Conservation (phyloP, 2,113 vertebrate species). For the Eubucco bourcierii region DNA sequence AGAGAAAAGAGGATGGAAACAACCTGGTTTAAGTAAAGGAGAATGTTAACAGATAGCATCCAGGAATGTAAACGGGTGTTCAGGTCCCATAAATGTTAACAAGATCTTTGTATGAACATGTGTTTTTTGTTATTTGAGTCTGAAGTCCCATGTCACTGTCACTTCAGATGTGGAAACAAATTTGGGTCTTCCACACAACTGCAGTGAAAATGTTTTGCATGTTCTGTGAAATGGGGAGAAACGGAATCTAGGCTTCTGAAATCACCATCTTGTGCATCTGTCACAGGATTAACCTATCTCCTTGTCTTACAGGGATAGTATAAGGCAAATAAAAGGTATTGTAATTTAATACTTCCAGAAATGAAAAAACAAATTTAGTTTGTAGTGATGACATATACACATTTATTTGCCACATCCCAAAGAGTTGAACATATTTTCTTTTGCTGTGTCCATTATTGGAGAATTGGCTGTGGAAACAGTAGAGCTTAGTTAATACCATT, state of each 20-base stretch:
- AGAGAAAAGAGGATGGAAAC: background rate
- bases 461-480: background rate
- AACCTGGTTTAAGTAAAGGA: background rate
- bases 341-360: background rate
- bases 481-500: background rate
- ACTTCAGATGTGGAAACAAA: background rate
- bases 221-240: background rate
- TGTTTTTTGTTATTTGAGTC: background rate
- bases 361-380: background rate
- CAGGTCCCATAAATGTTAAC: background rate
- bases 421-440: background rate
- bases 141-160: background rate
- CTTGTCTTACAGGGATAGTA: background rate
- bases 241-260: background rate
- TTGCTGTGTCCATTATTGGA: background rate
- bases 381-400: fast-evolving
- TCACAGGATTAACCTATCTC: background rate
- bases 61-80: background rate
- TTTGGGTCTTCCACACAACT: background rate
- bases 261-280: fast-evolving
- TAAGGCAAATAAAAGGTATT: background rate
- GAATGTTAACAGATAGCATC: background rate
- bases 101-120: background rate
- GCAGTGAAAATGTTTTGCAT: background rate
- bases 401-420: background rate